Conservation (phyloP, 2,888 invertebrate genomes). For the Sceliomorpha sp. region DNA sequence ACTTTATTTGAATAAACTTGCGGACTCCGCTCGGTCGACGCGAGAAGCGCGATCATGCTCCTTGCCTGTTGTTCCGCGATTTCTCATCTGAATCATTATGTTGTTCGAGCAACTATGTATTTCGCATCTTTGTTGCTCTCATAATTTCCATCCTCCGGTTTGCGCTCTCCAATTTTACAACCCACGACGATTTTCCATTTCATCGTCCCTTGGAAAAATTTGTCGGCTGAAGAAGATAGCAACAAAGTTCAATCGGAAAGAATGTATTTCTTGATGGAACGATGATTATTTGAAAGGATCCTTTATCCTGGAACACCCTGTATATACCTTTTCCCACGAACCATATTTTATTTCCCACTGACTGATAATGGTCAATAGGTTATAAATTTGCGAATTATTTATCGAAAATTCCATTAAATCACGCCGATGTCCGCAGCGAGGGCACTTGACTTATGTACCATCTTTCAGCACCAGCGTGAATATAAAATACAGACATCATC, state of each 20-base stretch:
- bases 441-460: conserved; percentile 43
- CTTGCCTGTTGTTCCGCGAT: conserved; percentile 1
- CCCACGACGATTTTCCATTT: too few species aligned
- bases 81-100: neutral
- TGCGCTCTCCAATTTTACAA: too few species aligned
- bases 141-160: too few species aligned
- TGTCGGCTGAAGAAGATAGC: too few species aligned
- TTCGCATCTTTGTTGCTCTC: too few species aligned
- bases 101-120: too few species aligned
- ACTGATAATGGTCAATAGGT: conserved; percentile 54
- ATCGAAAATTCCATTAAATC: conserved; percentile 44
- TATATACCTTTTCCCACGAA: conserved; percentile 1
- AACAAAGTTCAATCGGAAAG: too few species aligned
- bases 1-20: conserved; percentile 72
- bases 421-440: conserved; percentile 29
- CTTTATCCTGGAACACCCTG: too few species aligned
- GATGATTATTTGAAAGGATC: too few species aligned
- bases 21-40: conserved; percentile 6
- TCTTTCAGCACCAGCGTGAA: conserved; percentile 55
- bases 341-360: conserved; percentile 39
- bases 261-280: too few species aligned
- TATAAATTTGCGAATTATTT: conserved; percentile 55
- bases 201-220: too few species aligned
- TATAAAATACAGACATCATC: conserved; percentile 57
- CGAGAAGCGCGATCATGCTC: conserved; percentile 12